A percentile compares a stretch with the other conserved stretches of the same genome.
Conservation (phyloP, 2,797 vertebrate species). For the Prunella strophiata region DNA sequence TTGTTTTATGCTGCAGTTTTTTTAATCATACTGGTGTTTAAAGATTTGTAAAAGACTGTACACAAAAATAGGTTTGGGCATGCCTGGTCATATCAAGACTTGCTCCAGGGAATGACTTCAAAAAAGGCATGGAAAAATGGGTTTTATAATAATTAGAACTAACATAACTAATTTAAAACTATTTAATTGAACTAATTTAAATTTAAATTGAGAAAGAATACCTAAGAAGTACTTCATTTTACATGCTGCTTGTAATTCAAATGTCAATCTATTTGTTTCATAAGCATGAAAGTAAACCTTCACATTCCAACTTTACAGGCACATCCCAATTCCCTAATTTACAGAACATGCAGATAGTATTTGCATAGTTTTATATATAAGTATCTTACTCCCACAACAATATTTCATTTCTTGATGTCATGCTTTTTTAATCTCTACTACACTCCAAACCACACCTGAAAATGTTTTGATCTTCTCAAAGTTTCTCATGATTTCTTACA, state of each 20-base stretch:
- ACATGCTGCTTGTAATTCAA: background rate
- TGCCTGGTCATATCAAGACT: background rate
- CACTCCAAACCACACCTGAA: background rate
- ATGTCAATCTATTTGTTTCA: background rate
- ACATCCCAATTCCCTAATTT: background rate
- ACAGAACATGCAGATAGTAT: background rate
- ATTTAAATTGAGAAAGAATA: constrained; percentile 34
- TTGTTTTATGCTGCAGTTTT: background rate
- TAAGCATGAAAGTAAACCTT: background rate
- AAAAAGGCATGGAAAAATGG: background rate
- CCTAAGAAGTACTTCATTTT: background rate
- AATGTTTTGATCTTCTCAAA: background rate
- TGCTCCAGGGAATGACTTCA: background rate
- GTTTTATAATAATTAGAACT: constrained; percentile 28
- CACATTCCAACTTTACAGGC: background rate
- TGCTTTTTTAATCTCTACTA: background rate
- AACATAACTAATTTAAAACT: constrained; percentile 27
- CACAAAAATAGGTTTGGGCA: background rate
- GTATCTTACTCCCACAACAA: background rate
- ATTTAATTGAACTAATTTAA: constrained; percentile 51
- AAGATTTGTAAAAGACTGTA: background rate
- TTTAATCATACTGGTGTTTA: background rate
- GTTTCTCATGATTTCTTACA: background rate
- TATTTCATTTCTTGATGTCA: background rate
- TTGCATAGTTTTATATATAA: background rate